Conservation (phyloP, 2,888 invertebrate genomes). For the Sarcophaga rosellei region DNA sequence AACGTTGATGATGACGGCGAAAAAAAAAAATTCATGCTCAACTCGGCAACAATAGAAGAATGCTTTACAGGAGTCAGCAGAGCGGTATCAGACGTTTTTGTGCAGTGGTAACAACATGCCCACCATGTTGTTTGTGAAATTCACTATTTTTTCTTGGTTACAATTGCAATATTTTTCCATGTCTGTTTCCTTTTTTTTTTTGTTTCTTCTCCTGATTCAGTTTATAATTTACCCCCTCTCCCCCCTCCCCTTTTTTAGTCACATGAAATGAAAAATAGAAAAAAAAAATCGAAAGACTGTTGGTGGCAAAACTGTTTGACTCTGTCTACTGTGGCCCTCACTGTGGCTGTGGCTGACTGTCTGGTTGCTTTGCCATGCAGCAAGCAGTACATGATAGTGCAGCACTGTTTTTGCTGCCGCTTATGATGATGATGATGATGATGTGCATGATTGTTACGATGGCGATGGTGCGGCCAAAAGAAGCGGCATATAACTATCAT, state of each 20-base stretch:
- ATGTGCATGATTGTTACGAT: slow-evolving; percentile 41
- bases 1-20: slow-evolving; percentile 27
- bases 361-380: not conserved
- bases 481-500: slow-evolving; percentile 73
- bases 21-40: slow-evolving; percentile 18
- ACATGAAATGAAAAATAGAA: not conserved
- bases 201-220: too few species aligned
- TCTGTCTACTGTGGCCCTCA: not conserved
- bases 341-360: not conserved
- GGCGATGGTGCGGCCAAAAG: slow-evolving; percentile 56
- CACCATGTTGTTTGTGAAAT: slow-evolving; percentile 67
- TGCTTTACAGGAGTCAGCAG: slow-evolving; percentile 24
- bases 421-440: slow-evolving; percentile 24
- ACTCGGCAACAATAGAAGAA: slow-evolving; percentile 13
- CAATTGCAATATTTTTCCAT: not conserved
- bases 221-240: slow-evolving; percentile 4
- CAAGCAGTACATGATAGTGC: not conserved
- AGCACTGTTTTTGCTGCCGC: slow-evolving; percentile 19
- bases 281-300: slow-evolving; percentile 42
- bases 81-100: slow-evolving; percentile 31
- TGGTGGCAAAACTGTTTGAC: slow-evolving; percentile 38
- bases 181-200: too few species aligned
- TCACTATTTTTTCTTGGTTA: slow-evolving; percentile 2
- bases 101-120: slow-evolving; percentile 64
- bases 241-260: slow-evolving; percentile 35